These are phyloP conservation scores for Sussaba pulchella DNA, from an alignment of 2,888 invertebrate genomes.

Conservation along the genomic window DNA sequence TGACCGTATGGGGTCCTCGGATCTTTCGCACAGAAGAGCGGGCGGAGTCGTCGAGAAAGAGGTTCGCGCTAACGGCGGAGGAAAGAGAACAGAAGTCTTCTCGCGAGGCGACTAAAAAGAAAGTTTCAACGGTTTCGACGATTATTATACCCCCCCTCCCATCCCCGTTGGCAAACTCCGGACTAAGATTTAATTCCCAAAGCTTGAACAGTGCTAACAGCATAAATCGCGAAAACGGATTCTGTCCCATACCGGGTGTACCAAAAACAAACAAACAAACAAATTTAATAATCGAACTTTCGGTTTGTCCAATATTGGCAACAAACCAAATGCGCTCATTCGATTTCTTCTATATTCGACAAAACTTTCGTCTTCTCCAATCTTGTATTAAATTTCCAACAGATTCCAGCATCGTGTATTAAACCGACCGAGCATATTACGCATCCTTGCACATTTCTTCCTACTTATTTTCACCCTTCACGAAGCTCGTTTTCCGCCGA, in stretches of 20 bases:
- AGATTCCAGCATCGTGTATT: too few species aligned
- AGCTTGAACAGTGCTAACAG: conserved; percentile 70
- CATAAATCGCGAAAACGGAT: conserved; percentile 76
- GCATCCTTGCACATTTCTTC: too few species aligned
- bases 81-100: conserved; percentile 42
- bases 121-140: conserved; percentile 67
- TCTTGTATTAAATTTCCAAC: too few species aligned
- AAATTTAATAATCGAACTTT: neutral
- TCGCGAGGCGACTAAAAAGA: conserved; percentile 41
- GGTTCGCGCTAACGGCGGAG: neutral
- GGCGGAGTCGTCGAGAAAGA: neutral
- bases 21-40: neutral
- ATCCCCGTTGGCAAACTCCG: conserved; percentile 47
- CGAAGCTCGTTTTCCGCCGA: too few species aligned
- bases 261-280: neutral
- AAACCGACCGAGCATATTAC: too few species aligned
- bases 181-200: conserved; percentile 76
- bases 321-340: too few species aligned
- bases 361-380: too few species aligned
- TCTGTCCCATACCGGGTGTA: conserved; percentile 13
- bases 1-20: neutral
- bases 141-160: conserved; percentile 39
- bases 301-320: too few species aligned
- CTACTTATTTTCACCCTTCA: too few species aligned
- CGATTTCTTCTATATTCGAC: too few species aligned